Conservation (phyloP, 1,140 invertebrate genomes). For the Tribolium madens region DNA sequence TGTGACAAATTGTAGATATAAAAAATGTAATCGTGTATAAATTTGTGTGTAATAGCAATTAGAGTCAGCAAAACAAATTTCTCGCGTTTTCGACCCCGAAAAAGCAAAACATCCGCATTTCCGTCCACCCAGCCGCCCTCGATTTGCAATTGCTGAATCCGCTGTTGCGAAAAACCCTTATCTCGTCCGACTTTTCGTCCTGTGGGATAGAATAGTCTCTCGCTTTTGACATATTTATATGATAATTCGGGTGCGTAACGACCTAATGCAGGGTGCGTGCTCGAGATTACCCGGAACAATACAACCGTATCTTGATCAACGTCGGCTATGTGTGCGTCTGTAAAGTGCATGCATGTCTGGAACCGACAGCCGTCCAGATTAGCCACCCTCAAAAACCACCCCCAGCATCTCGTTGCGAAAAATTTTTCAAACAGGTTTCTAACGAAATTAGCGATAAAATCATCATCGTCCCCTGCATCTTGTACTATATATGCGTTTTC, state of each 20-base stretch:
- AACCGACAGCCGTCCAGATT: constrained; percentile 50
- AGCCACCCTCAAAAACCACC: constrained; percentile 22
- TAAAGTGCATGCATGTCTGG: constrained; percentile 40
- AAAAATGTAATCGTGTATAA: no score
- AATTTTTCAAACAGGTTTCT: background rate
- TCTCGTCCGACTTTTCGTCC: constrained; percentile 14
- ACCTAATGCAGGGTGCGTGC: constrained; percentile 50
- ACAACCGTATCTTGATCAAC: constrained; percentile 46
- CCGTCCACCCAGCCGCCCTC: no score
- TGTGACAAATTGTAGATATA: no score
- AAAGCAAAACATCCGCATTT: no score
- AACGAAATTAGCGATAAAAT: background rate
- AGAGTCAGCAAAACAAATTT: no score
- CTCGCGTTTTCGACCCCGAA: no score
- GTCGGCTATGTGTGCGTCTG: constrained; percentile 51
- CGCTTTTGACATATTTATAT: constrained; percentile 56
- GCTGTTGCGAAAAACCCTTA: constrained; percentile 4
- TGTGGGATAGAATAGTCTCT: constrained; percentile 25
- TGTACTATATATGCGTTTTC: background rate
- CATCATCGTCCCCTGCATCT: background rate
- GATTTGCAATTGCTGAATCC: no score
- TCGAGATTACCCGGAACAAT: constrained; percentile 55
- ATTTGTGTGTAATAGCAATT: no score
- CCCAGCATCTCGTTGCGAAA: background rate
- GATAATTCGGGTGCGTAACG: constrained; percentile 50